Percentiles rank a stretch among this genome's conserved stretches.
Conservation (phyloP, 2,888 invertebrate species). For the Salpingus planirostris region DNA sequence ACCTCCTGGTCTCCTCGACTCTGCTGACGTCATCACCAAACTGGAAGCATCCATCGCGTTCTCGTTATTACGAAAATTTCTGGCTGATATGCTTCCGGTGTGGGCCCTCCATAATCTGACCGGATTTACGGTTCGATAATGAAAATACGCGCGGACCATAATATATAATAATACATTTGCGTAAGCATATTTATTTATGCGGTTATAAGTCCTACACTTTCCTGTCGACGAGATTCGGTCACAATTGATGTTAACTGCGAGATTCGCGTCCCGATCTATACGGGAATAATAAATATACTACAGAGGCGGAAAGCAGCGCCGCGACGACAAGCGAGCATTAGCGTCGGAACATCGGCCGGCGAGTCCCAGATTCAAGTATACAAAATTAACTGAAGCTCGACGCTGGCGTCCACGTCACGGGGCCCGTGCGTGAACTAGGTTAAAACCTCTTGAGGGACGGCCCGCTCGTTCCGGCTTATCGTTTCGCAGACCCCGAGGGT, state of each 20-base stretch:
- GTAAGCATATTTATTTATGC: no score
- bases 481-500: no score
- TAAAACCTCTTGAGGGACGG: slow-evolving; percentile 6
- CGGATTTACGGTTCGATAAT: slow-evolving; percentile 15
- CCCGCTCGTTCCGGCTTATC: slow-evolving; percentile 8
- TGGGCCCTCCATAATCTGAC: slow-evolving; percentile 2
- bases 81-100: no score
- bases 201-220: no score
- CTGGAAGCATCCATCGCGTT: no score
- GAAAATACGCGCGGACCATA: slow-evolving; percentile 10
- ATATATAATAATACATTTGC: no score
- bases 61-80: no score
- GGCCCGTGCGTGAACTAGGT: slow-evolving; percentile 8
- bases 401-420: slow-evolving; percentile 26
- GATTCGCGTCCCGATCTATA: no score
- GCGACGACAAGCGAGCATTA: slow-evolving; percentile 20
- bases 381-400: slow-evolving; percentile 40
- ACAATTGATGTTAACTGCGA: no score
- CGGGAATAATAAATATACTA: background rate
- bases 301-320: slow-evolving; percentile 12
- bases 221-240: no score
- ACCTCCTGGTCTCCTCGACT: no score
- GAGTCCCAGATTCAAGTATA: slow-evolving; percentile 41
- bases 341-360: slow-evolving; percentile 16
- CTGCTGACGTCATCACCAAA: no score